phyloP scores from a whole-genome alignment of 2,113 vertebrate genomes.

The human region GRCh38 chr6:22798501-22799000 shows the following conservation, averaged over 20 bases:
- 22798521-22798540: not conserved
- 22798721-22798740: not conserved
- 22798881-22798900: slow-evolving; percentile 74
- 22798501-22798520: not conserved
- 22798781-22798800: slow-evolving; percentile 55
- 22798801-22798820: slow-evolving; percentile 52
- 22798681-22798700: not conserved
- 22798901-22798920: slow-evolving; percentile 61
- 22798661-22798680: not conserved
- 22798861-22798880: slow-evolving; percentile 56
- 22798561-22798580: not conserved
- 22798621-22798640: not conserved
- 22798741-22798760: slow-evolving; percentile 45
- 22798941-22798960: slow-evolving; percentile 45
- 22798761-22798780: slow-evolving; percentile 60
- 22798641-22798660: not conserved
- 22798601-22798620: not conserved
- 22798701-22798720: not conserved
- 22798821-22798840: slow-evolving; percentile 69
- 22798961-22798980: not conserved
- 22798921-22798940: slow-evolving; percentile 58
- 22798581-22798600: not conserved
- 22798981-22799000: not conserved
- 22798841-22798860: slow-evolving; percentile 74
- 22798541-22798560: slow-evolving; percentile 8